Conservation (phyloP, 2,888 invertebrate genomes). For the Crepidodera aurea region DNA sequence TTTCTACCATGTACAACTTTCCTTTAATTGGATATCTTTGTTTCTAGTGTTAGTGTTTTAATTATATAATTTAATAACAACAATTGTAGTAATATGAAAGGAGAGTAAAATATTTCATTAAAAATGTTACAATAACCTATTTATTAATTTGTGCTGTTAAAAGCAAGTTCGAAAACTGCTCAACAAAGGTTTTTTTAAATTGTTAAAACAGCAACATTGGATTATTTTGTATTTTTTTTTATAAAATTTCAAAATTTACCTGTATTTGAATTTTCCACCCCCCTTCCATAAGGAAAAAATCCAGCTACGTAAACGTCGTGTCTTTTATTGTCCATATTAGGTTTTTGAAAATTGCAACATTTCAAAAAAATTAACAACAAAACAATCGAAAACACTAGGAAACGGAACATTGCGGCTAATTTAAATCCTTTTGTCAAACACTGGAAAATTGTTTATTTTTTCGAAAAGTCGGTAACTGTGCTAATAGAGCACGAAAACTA, state of each 20-base stretch:
- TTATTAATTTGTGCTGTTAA: no score
- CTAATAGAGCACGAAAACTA: slow-evolving; percentile 7
- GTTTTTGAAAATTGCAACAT: slow-evolving; percentile 65
- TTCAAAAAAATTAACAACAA: slow-evolving; percentile 31
- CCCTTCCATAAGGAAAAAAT: slow-evolving; percentile 88
- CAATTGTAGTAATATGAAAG: no score
- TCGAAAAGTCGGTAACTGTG: slow-evolving; percentile 21
- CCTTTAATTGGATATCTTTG: no score
- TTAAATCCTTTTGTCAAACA: slow-evolving; percentile 17
- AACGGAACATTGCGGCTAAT: slow-evolving; percentile 21
- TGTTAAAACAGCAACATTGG: no score
- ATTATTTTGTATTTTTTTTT: no score
- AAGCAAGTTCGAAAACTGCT: no score
- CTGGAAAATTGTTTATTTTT: slow-evolving; percentile 22
- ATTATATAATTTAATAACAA: no score
- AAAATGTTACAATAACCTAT: no score
- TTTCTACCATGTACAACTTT: no score
- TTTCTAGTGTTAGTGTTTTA: no score
- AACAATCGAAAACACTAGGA: slow-evolving; percentile 2
- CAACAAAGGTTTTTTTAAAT: no score
- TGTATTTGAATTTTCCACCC: slow-evolving; percentile 82
- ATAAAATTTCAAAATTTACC: slow-evolving; percentile 63
- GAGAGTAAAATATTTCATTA: no score
- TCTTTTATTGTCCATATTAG: slow-evolving; percentile 73
- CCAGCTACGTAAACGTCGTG: slow-evolving; percentile 93